Evolutionary conservation across 2,888 invertebrate species (phyloP), one percentile per base, ranked within the genome.

Genomic region (Noctua janthina): DNA sequence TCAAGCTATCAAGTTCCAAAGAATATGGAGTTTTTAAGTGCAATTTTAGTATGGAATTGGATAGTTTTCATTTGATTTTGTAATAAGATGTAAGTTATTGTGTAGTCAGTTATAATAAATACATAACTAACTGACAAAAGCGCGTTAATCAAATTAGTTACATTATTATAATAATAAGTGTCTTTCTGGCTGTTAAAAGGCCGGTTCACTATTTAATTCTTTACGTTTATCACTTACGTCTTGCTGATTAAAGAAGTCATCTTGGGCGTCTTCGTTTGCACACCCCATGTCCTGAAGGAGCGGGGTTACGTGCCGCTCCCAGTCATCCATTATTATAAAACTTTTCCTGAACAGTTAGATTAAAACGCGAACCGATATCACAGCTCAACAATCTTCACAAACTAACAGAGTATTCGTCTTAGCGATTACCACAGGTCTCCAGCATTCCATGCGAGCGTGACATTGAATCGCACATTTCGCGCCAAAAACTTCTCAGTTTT

Each of bases 281-380:
- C 97, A 97, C 90, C 97, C 97, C 97, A 97, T 97, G 91, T 97
- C 97, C 93, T 97, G 97, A 86, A 97, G 95, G 83, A 97, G 96
- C 71, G 97, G 97, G 81, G 97, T 97, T 85, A 97, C 97, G 92
- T 97, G 97, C 89, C 97, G 96, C 94, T 97, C 97, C 97, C 97
- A 97, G 93, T 97, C 97, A 95, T 97, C 97, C 97, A 97, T 97
- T 93, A 93, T 95, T 91, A 92, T 86, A 78, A 90, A 93, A 93
- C 92, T 93, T 91, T 88, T 90, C 91, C 92, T 91, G 91, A 92
- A 91, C 90, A 89, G 91, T 89, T 90, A 90, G 80, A 87, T 86
- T 85, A 81, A 87, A 92, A 90, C 90, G 91, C 92, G 91, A 93
- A 92, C 91, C 89, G 92, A 92, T 92, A 94, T 92, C 95, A 95